Base-by-base conservation (phyloP, 2,797 vertebrate genomes). In the Melanotaenia pygmaea region DNA sequence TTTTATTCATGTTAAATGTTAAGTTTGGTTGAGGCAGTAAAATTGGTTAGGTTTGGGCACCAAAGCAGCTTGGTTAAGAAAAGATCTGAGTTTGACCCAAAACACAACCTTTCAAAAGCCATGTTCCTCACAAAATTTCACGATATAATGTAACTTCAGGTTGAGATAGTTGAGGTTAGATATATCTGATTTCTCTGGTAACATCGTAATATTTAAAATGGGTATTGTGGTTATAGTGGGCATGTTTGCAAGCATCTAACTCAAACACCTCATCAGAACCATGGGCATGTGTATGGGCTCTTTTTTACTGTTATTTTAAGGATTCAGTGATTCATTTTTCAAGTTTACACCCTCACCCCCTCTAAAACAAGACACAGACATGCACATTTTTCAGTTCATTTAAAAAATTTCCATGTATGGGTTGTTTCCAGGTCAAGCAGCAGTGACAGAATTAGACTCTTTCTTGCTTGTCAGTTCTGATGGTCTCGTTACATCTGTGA, bases 371-470 rank as follows among this genome's bases (percentile, higher is more conserved):
- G 37, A 58, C 28, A 60, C 32, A 26, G 50, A 61, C 40, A 38
- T 24, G 37, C 32, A 56, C 37, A 77, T 73, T 45, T 72, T 38
- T 26, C 58, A 71, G 72, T 74, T 89, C 78, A 69, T 85, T 87
- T 70, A 69, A 72, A 43, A 80, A 85, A 88, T 85, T 47, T 70
- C 45, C 40, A 32, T 70, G 50, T 68, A 16, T 50, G 53, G 69
- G 61, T 62, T 73, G 71, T 91, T 93, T 91, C 83, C 88, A 91
- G 91, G 90, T 92, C 90, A 93, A 84, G 66, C 81, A 56, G 83
- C 57, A 84, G 72, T 70, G 87, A 91, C 86, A 87, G 74, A 91
- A 90, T 84, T 70, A 77, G 88, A 89, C 62, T 80, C 69, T 82
- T 75, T 79, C 67, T 80, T 73, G 65, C 81, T 71, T 22, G 58